These are phyloP conservation scores for Xenus cinereus DNA, from an alignment of 2,113 vertebrate genomes.

Conservation along the genomic window DNA sequence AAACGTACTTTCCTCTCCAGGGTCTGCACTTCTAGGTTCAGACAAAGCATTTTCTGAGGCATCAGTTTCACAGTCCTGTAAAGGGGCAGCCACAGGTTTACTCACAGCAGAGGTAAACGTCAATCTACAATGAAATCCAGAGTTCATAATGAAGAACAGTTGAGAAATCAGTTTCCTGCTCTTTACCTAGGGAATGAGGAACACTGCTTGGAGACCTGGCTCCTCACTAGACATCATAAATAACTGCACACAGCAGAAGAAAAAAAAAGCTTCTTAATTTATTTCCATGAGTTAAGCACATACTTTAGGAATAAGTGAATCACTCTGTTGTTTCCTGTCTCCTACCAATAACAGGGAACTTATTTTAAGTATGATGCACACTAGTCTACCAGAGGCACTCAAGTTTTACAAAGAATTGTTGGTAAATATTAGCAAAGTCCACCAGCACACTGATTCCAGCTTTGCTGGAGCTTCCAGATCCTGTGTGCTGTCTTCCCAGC, in stretches of 20 bases:
- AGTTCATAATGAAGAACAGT: neutral
- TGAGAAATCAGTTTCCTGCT: conserved; percentile 19
- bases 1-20: neutral
- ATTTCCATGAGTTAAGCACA: conserved; percentile 38
- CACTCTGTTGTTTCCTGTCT: conserved; percentile 32
- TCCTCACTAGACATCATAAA: neutral
- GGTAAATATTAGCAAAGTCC: neutral
- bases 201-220: conserved; percentile 7
- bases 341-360: conserved; percentile 1
- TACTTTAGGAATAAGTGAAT: conserved; percentile 31
- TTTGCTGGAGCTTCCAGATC: neutral
- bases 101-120: neutral
- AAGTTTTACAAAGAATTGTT: neutral
- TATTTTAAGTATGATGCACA: neutral
- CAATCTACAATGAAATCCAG: neutral
- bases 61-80: neutral
- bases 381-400: neutral
- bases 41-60: neutral
- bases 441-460: neutral
- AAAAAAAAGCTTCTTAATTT: neutral
- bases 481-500: neutral
- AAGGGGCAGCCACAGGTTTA: neutral
- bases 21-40: neutral
- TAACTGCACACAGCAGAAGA: neutral
- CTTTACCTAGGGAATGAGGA: neutral